These are phyloP conservation scores for Geotrupes spiniger DNA, from an alignment of 2,888 invertebrate species.

Conservation along the genomic window DNA sequence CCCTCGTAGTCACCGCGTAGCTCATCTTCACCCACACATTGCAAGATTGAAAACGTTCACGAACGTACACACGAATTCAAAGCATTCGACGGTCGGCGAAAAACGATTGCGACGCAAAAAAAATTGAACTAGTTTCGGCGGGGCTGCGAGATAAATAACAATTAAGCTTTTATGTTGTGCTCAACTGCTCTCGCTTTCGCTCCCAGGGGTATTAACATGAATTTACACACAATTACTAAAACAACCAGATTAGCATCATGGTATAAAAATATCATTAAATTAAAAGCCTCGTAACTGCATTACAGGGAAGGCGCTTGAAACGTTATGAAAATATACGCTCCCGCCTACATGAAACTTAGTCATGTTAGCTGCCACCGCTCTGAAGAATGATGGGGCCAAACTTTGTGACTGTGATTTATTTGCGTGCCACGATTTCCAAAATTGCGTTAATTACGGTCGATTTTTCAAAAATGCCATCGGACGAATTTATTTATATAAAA, in stretches of 20 bases:
- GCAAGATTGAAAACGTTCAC: constrained; percentile 22
- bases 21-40: constrained; percentile 31
- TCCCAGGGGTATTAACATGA: constrained; percentile 17
- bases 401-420: too few relatives aligned
- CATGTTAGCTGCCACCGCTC: constrained; percentile 23
- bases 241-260: constrained; percentile 20
- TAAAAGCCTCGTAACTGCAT: constrained; percentile 35
- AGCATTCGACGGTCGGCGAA: too few relatives aligned
- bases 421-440: too few relatives aligned
- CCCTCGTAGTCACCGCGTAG: constrained; percentile 28
- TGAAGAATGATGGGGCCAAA: constrained; percentile 18
- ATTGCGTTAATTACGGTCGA: too few relatives aligned
- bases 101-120: too few relatives aligned
- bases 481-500: too few relatives aligned
- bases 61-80: neutral
- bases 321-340: constrained; percentile 31
- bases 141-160: constrained; percentile 18
- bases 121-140: too few relatives aligned
- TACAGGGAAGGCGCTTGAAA: constrained; percentile 29
- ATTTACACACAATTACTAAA: constrained; percentile 32
- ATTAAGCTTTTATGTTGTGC: constrained; percentile 15
- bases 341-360: constrained; percentile 27
- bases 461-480: too few relatives aligned
- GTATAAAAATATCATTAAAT: constrained; percentile 38
- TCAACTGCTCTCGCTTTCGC: constrained; percentile 12